phyloP scores from a whole-genome alignment of 2,797 vertebrate species.

The Cyclura pinguis region DNA sequence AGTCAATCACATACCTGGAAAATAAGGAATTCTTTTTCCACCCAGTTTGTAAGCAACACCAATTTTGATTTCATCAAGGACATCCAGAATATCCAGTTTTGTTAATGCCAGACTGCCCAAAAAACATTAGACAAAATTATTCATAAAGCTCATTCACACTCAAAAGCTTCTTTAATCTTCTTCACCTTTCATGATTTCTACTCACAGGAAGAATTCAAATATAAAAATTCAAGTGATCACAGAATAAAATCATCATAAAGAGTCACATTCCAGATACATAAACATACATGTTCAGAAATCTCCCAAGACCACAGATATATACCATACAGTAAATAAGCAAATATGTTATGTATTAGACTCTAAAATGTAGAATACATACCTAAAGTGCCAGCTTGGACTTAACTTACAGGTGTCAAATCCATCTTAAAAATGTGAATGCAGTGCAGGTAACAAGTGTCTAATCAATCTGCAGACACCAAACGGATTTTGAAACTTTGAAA shows the following conservation, averaged over 20 bases:
- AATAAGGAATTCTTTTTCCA: constrained; percentile 95
- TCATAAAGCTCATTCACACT: not conserved
- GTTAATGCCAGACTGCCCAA: constrained; percentile 92
- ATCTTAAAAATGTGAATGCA: not conserved
- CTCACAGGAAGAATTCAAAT: constrained; percentile 27
- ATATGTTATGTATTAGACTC: not conserved
- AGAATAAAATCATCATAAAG: not conserved
- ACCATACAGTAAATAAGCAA: not conserved
- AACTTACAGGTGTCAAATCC: not conserved
- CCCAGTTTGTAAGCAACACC: constrained; percentile 94
- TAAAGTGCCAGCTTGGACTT: not conserved
- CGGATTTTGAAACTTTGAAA: not conserved
- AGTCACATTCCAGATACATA: constrained; percentile 19
- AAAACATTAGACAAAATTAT: constrained; percentile 51
- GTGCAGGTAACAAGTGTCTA: too few species aligned
- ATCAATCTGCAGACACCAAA: not conserved
- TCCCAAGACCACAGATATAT: not conserved
- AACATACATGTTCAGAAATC: not conserved
- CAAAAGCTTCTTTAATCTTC: constrained; percentile 23
- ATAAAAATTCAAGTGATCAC: not conserved
- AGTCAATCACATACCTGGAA: constrained; percentile 87
- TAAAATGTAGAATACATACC: not conserved
- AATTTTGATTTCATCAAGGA: constrained; percentile 95
- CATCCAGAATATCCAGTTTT: constrained; percentile 97
- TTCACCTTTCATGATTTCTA: not conserved